phyloP scores from a whole-genome alignment of 2,797 vertebrate genomes.

The Margarornis squamiger region DNA sequence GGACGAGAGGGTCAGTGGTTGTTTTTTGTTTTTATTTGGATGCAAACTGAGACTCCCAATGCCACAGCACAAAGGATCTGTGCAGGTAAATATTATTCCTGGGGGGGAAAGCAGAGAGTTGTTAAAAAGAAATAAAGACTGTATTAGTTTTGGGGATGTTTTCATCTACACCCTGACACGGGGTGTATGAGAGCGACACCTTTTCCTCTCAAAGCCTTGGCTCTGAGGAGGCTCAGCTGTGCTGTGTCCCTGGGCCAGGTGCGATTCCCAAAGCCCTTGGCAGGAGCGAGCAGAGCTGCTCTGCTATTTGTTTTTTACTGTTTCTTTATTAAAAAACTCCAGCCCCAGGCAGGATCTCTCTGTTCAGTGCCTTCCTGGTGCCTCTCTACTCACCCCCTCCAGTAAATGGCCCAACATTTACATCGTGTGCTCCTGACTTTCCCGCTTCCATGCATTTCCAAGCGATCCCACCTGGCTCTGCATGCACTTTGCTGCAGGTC shows the following conservation, averaged over 20 bases:
- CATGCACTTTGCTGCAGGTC: conserved; percentile 28
- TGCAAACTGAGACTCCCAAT: neutral
- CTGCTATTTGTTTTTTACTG: conserved; percentile 51
- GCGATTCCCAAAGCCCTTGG: conserved; percentile 63
- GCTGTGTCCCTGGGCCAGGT: conserved; percentile 60
- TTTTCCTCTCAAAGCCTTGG: neutral
- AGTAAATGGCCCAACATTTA: neutral
- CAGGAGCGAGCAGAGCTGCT: conserved; percentile 23
- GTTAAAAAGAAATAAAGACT: neutral
- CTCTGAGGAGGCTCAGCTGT: neutral
- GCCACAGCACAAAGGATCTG: neutral
- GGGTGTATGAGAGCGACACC: neutral
- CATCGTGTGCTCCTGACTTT: neutral
- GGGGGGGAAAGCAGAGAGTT: neutral
- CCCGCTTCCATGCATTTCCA: conserved; percentile 9
- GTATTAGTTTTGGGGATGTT: neutral
- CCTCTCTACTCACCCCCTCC: conserved; percentile 37
- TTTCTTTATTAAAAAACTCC: conserved; percentile 42
- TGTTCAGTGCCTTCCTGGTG: neutral
- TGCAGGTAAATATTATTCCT: neutral
- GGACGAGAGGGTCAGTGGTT: neutral
- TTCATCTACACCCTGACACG: neutral
- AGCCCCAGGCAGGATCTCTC: neutral
- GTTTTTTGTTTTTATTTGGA: neutral
- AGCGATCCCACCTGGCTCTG: conserved; percentile 47